Base-by-base conservation (phyloP, 2,888 invertebrate genomes). In the Hyposoter dolosus region DNA sequence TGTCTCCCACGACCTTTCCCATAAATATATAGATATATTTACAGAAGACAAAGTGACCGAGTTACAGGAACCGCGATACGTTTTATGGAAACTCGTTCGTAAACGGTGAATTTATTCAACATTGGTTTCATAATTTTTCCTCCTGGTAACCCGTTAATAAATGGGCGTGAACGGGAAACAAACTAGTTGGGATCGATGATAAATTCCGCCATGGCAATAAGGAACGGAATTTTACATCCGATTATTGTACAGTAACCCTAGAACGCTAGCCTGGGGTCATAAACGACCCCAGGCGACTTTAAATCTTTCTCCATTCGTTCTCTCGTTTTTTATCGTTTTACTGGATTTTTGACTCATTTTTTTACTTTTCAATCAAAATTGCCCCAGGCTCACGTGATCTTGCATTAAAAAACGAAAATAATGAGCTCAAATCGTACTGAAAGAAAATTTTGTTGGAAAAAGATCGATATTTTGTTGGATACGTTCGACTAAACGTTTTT, bases 101-200 rank as follows among this genome's bases (percentile, higher is more conserved):
- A 72, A 45, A 74, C 74, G 50, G 19, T 83, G 60, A 79, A 79
- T 74, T 63, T 75, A 75, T 69, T 47, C 3, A 45, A 63, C 65
- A 23, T 56, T 50, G 71, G 71, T 80, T 76, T 75, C 75, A 60
- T 63, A 69, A 76, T 72, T 19, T 75, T 60, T 47, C 60, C 19
- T 66, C 74, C 60, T 77, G 69, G 40, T 71, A 40, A 53, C 19
- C 74, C 43, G 47, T 77, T 81, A 81, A 74, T 78, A 77, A 84
- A 84, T 68, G 72, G 60, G 84, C 72, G 47, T 50, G 47, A 15
- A 19, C 43, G 53, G 9, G 19, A 10, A 6, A 60, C 15, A 28
- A 28, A 28, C 56, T 15, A 15, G 28, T 15, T 28, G 9, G n/a
- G 32, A 40, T 9, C 35, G 40, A 66, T 66, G n/a, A 6, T 40